Base-by-base conservation (phyloP, 2,113 vertebrate genomes). In the Pica pica region DNA sequence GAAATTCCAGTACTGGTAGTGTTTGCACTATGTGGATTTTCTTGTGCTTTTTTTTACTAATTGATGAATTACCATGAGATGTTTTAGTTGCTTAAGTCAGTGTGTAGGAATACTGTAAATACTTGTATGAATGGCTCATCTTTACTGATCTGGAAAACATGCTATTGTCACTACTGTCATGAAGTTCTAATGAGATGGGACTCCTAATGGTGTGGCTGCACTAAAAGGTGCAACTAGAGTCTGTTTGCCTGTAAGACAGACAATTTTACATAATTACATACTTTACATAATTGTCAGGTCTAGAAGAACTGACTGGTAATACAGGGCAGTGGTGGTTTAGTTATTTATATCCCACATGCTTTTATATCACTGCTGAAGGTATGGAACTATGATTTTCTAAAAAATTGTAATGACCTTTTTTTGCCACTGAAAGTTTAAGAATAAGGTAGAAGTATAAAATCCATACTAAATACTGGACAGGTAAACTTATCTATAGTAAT, bases 401-500 rank as follows among this genome's bases (percentile, higher is more conserved):
- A 81, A 26, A 82, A 68, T 19, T 26, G 3, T 67, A 19, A 23
- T 46, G 44, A 60, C 4, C 0, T 5, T 7, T 44, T 75, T 65
- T 57, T 83, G 26, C 26, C 13, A 6, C 17, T 85, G 31, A 11
- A 76, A 73, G 21, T 56, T 76, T 85, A 89, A 96, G 50, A 93
- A 80, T 74, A n/a, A 89, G 18, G 22, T 87, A 79, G 24, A 67
- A 76, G 13, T 89, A 12, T 61, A 67, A 91, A 93, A 93, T 65
- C 21, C 74, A 41, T 91, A 77, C 73, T 76, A 64, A 74, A 82
- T 97, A 89, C 74, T 71, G 67, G 74, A 59, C 64, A 28, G 52
- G 49, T 83, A 65, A 78, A 89, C 87, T 96, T 92, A 60, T 91
- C 31, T 93, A 46, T 39, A 27, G 31, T 89, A 59, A 78, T 94